Conservation (phyloP, 2,888 invertebrate genomes). For the Atherix ibis region DNA sequence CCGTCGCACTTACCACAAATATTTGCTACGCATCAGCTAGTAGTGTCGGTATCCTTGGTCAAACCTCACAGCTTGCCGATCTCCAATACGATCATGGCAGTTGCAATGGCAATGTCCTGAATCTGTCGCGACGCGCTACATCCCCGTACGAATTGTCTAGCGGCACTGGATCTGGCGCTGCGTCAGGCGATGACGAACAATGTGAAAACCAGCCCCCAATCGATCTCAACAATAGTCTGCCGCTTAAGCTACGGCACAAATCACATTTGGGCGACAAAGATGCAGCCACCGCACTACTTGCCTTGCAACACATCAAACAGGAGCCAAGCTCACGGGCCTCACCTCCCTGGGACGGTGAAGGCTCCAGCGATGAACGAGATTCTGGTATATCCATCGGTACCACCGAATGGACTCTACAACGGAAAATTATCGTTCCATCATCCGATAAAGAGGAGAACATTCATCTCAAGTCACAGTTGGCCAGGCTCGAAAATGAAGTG, state of each 20-base stretch:
- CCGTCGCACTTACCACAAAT: constrained; percentile 12
- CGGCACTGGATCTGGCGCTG: constrained; percentile 50
- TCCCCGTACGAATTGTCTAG: constrained; percentile 57
- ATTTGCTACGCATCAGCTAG: constrained; percentile 8
- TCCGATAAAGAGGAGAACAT: constrained; percentile 43
- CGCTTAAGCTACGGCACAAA: constrained; percentile 82
- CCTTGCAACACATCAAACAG: constrained; percentile 72
- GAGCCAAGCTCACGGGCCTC: constrained; percentile 67
- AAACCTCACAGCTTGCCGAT: background rate
- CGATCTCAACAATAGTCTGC: constrained; percentile 63
- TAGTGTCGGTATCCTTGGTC: constrained; percentile 3
- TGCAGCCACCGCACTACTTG: constrained; percentile 60
- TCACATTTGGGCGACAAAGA: constrained; percentile 80
- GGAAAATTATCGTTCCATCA: constrained; percentile 12
- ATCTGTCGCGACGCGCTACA: constrained; percentile 48
- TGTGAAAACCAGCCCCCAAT: constrained; percentile 31
- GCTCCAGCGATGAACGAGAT: constrained; percentile 79
- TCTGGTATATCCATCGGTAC: constrained; percentile 68
- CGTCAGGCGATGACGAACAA: constrained; percentile 35
- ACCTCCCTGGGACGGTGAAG: constrained; percentile 76
- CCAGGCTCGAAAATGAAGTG: constrained; percentile 78
- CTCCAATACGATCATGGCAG: background rate
- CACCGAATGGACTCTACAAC: constrained; percentile 26
- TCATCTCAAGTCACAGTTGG: constrained; percentile 71
- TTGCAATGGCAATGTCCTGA: constrained; percentile 40